A percentile compares a stretch with the other conserved stretches of the same genome.
These are phyloP conservation scores for Odontocerum albicorne DNA, from an alignment of 2,888 invertebrate species.

Conservation along the genomic window DNA sequence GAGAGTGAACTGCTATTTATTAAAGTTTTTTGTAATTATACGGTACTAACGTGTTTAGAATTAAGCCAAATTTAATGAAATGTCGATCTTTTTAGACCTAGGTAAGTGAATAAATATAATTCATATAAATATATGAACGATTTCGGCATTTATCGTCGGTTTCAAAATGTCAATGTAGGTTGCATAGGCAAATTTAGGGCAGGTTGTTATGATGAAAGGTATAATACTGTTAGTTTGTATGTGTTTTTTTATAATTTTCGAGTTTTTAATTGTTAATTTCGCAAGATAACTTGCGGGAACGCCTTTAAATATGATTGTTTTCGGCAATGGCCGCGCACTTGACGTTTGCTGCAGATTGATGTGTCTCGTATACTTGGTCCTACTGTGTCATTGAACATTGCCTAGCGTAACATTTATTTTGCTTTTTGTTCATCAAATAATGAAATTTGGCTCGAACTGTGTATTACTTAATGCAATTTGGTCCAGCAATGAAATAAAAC, in stretches of 20 bases:
- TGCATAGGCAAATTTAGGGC: slow-evolving; percentile 32
- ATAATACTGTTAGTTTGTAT: slow-evolving; percentile 23
- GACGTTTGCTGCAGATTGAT: not conserved
- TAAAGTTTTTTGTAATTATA: slow-evolving; percentile 28
- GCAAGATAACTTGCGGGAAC: not conserved
- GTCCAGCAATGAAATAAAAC: too few relatives aligned
- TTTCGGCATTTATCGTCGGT: slow-evolving; percentile 14
- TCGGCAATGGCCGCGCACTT: not conserved
- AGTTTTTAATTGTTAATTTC: not conserved
- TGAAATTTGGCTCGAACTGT: too few relatives aligned
- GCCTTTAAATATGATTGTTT: not conserved
- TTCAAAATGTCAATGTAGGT: slow-evolving; percentile 30
- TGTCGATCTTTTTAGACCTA: slow-evolving; percentile 20
- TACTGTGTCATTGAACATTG: slow-evolving; percentile 17
- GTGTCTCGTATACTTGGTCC: not conserved
- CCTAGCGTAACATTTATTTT: slow-evolving; percentile 14
- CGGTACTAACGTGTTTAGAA: slow-evolving; percentile 16
- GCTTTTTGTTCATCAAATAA: too few relatives aligned
- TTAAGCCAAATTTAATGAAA: slow-evolving; percentile 16
- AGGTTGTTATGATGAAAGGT: slow-evolving; percentile 30
- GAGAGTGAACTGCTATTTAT: slow-evolving; percentile 27
- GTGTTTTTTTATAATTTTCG: not conserved
- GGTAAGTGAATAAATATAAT: slow-evolving; percentile 22
- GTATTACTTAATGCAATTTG: too few relatives aligned
- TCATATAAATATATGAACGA: not conserved